Conservation (phyloP, 2,797 vertebrate species). For the Coranthus polyacanthus region DNA sequence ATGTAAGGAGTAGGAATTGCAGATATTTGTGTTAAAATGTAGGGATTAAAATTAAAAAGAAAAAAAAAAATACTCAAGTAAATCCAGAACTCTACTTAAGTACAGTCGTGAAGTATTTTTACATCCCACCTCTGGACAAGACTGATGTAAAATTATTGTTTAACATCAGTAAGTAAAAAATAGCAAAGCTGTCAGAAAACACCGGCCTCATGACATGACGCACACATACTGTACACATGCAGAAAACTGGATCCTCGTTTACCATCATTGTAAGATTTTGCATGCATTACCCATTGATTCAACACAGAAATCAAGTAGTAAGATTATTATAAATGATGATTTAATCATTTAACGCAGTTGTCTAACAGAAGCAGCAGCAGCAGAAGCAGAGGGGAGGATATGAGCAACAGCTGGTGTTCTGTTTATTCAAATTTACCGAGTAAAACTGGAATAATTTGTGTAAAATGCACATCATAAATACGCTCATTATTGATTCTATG, state of each 20-base stretch:
- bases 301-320: neutral
- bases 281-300: neutral
- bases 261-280: neutral
- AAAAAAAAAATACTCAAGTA: no score
- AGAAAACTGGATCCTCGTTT: neutral
- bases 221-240: neutral
- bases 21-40: no score
- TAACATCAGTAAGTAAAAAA: no score
- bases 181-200: no score
- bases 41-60: no score
- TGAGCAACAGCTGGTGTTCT: slow-evolving; percentile 45
- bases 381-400: slow-evolving; percentile 8
- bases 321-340: slow-evolving; percentile 29
- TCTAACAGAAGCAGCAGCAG: slow-evolving; percentile 4
- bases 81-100: no score
- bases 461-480: slow-evolving; percentile 44
- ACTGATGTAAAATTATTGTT: no score
- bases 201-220: neutral
- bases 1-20: no score
- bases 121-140: no score
- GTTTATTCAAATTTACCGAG: slow-evolving; percentile 30
- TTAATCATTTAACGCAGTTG: slow-evolving; percentile 1
- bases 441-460: slow-evolving; percentile 39
- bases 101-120: no score
- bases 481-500: slow-evolving; percentile 33